Evolutionary conservation across 2,797 vertebrate species (phyloP).

Genomic region (Malacoraja senta): DNA sequence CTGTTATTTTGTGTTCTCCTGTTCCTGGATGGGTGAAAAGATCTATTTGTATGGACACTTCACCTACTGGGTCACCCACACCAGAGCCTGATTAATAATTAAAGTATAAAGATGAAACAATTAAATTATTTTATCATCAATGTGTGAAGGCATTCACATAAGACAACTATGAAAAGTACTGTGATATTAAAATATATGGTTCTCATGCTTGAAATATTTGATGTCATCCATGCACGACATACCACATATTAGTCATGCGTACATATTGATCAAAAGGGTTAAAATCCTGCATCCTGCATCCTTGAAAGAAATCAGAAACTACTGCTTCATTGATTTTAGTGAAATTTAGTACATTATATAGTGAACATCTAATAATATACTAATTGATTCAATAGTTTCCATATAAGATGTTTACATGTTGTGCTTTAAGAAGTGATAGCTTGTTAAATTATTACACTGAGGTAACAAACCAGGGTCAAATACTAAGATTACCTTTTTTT

Average conservation of each 20-base stretch:
- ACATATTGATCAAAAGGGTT: background rate
- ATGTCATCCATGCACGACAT: background rate
- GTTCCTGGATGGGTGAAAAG: constrained; percentile 86
- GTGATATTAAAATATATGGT: background rate
- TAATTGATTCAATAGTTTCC: background rate
- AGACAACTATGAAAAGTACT: background rate
- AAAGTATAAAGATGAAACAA: background rate
- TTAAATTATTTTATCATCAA: background rate
- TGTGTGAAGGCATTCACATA: background rate
- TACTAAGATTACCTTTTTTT: background rate
- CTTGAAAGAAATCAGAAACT: background rate
- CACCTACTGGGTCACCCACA: constrained; percentile 84
- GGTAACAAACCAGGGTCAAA: background rate
- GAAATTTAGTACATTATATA: background rate
- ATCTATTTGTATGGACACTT: constrained; percentile 87
- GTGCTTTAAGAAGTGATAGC: background rate
- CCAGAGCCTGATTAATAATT: constrained; percentile 63
- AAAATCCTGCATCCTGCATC: background rate
- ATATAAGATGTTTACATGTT: background rate
- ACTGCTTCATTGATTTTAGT: background rate
- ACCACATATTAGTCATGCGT: constrained; percentile 19
- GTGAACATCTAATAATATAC: background rate
- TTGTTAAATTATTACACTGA: background rate
- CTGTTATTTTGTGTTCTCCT: constrained; percentile 85
- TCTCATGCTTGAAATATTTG: constrained; percentile 25